phyloP scores from a whole-genome alignment of 2,888 invertebrate species.

The Rhopalosiphum nymphaeae region DNA sequence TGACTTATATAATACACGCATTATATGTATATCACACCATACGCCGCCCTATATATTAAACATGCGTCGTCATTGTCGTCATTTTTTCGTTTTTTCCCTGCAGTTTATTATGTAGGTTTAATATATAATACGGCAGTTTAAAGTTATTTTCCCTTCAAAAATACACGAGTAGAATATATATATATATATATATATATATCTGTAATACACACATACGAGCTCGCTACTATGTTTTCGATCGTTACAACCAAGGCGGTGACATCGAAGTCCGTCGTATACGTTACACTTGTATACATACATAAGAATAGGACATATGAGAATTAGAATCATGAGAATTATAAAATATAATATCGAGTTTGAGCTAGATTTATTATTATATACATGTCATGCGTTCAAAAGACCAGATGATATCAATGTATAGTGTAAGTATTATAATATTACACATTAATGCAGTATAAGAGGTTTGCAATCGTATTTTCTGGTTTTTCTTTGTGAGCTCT shows the following conservation, averaged over 20 bases:
- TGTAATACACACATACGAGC: not conserved
- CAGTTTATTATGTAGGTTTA: not conserved
- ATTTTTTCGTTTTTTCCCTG: not conserved
- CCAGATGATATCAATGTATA: not conserved
- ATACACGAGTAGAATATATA: not conserved
- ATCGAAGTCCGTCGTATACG: not conserved
- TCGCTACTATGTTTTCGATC: not conserved
- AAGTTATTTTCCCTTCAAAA: not conserved
- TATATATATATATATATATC: not conserved
- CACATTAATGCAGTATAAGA: not conserved
- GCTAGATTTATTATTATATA: not conserved
- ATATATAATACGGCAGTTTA: not conserved
- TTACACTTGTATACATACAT: not conserved
- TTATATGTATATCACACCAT: slow-evolving; percentile 6
- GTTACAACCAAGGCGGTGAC: not conserved
- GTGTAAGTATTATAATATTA: not conserved
- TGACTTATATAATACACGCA: not conserved
- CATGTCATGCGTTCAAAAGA: not conserved
- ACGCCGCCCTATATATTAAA: not conserved
- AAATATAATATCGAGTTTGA: not conserved
- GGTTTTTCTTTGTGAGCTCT: not conserved
- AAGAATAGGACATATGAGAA: not conserved
- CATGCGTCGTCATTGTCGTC: not conserved
- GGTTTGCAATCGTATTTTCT: not conserved
- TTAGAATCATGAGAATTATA: not conserved